Evolutionary conservation across 2,888 invertebrate genomes (phyloP), one percentile per base, ranked within the genome.

Genomic region (Drosophila recens): DNA sequence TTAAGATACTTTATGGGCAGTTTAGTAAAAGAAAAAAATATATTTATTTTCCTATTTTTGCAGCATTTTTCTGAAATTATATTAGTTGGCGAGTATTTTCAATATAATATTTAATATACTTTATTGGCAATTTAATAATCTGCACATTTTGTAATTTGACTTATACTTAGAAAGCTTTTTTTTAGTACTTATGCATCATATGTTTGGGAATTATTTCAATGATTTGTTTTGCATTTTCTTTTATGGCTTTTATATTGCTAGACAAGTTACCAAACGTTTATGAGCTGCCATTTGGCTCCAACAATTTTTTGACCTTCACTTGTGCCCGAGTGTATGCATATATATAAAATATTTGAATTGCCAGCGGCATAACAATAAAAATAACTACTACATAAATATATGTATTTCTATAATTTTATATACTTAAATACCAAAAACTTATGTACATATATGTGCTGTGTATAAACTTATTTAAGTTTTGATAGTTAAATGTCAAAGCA

Each of bases 241-340:
- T 54, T 40, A 59, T 66, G 30, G 36, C 58, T 51, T 63, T 77
- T 69, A 48, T 46, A 77, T 69, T 20, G 69, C 59, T 57, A 69
- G 64, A 33, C 71, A 73, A 80, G 69, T 71, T 62, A 61, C 63
- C 62, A 57, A 64, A 56, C 75, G 75, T 85, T 86, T 86, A 76
- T 79, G 76, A 33, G 64, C 64, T 52, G 79, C 58, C 68, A 67
- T 77, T 80, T 69, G 82, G 71, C 71, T 56, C 13, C 49, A 77
- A 67, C 66, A 58, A 56, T 46, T 54, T 67, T 56, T 48, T 63
- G 86, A 78, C 82, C 82, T 83, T 83, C 67, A 43, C 38, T 64
- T 20, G 54, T 63, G 70, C 23, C 66, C 64, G 20, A 8, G 45
- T 57, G 38, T 58, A 10, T 54, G 61, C 52, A 58, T 49, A 58